A percentile compares a stretch with the other conserved stretches of the same genome.
Conservation (phyloP, 2,797 vertebrate species). For the Decapterus maruadsi region DNA sequence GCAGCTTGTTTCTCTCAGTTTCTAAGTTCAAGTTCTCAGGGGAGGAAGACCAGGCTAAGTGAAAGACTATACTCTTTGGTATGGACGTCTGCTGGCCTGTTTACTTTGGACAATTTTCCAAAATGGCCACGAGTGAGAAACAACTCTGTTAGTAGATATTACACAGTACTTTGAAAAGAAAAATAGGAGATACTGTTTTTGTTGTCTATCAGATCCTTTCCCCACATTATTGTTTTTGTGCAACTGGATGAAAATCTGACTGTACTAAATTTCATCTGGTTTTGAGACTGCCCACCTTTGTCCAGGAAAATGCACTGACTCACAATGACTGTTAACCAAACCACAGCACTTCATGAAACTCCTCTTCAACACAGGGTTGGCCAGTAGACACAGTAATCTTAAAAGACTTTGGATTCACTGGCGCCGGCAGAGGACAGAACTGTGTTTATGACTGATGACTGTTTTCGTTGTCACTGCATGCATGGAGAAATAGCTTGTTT, state of each 20-base stretch:
- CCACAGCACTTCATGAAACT: slow-evolving; percentile 38
- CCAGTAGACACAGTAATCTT: slow-evolving; percentile 51
- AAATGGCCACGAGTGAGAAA: slow-evolving; percentile 52
- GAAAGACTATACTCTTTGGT: slow-evolving; percentile 65
- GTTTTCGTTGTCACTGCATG: slow-evolving; percentile 48
- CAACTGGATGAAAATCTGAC: slow-evolving; percentile 3
- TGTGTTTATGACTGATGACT: slow-evolving; percentile 61
- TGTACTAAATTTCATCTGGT: slow-evolving; percentile 42
- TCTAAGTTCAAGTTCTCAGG: slow-evolving; percentile 36
- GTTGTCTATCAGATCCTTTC: slow-evolving; percentile 25
- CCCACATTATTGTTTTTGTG: slow-evolving; percentile 28
- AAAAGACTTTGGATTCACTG: slow-evolving; percentile 35
- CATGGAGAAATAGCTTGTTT: slow-evolving; percentile 35
- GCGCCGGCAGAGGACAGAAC: slow-evolving; percentile 43
- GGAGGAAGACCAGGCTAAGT: slow-evolving; percentile 39
- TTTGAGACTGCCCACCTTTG: slow-evolving; percentile 25
- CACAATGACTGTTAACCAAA: slow-evolving; percentile 53
- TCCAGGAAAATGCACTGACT: slow-evolving; percentile 51
- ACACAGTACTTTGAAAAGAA: slow-evolving; percentile 9
- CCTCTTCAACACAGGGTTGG: slow-evolving; percentile 36
- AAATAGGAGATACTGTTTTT: neutral
- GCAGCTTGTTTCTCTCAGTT: slow-evolving; percentile 47
- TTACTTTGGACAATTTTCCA: slow-evolving; percentile 67
- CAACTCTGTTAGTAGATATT: slow-evolving; percentile 34
- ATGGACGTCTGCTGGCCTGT: slow-evolving; percentile 42